phyloP scores from a whole-genome alignment of 1,140 invertebrate genomes.

The Onthophagus taurus region DNA sequence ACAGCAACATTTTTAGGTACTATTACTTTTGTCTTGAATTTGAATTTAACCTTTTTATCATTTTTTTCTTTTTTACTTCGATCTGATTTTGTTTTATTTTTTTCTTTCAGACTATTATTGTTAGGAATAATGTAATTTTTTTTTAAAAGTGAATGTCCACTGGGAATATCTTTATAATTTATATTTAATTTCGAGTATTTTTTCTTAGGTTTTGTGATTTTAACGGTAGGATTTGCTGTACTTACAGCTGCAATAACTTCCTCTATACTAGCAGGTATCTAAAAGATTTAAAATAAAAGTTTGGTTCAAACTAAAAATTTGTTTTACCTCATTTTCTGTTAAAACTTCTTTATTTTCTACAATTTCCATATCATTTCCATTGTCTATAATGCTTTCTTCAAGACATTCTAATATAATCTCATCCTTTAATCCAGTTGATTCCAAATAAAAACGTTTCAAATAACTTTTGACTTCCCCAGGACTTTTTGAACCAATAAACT shows the following conservation, averaged over 20 bases:
- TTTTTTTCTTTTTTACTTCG: conserved; percentile 12
- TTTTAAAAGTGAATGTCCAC: conserved; percentile 12
- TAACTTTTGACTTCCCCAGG: conserved; percentile 51
- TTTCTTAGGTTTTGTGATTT: conserved; percentile 12
- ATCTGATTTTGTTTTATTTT: conserved; percentile 1
- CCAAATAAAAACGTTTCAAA: conserved; percentile 36
- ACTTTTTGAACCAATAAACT: conserved; percentile 53
- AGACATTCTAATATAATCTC: neutral
- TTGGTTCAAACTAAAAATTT: no score
- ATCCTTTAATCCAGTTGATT: neutral
- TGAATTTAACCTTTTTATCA: conserved; percentile 17
- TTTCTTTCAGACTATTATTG: conserved; percentile 1
- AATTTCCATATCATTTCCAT: conserved; percentile 1
- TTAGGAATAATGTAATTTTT: conserved; percentile 2
- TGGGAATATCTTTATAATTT: conserved; percentile 5
- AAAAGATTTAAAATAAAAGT: conserved; percentile 13
- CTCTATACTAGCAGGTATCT: conserved; percentile 43
- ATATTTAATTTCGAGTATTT: neutral
- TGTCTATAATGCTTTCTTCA: neutral
- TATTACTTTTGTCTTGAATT: conserved; percentile 20
- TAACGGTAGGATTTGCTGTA: conserved; percentile 42
- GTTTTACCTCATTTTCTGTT: conserved; percentile 26
- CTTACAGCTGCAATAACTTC: conserved; percentile 44
- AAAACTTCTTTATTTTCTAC: conserved; percentile 16
- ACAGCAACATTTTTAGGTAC: conserved; percentile 7